Evolutionary conservation across 1,140 invertebrate species (phyloP).

Genomic region (Galleria mellonella): DNA sequence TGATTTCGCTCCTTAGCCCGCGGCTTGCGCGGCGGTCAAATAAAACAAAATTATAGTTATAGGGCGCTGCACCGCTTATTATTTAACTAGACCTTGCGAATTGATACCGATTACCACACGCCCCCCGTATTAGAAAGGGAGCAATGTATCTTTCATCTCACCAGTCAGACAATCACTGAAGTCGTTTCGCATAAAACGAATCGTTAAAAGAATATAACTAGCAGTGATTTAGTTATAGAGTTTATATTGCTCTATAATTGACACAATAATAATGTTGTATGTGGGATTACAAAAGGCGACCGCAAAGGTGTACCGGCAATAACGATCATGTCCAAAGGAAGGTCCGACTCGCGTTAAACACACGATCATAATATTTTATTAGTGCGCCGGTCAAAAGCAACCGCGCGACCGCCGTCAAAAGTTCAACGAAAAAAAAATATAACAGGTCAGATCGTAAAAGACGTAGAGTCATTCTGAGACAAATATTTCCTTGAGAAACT

Average conservation of each 20-base stretch:
- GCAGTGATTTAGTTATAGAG: conserved; percentile 44
- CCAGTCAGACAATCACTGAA: conserved; percentile 13
- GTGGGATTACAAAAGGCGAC: conserved; percentile 49
- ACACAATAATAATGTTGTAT: conserved; percentile 65
- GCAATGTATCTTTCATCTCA: conserved; percentile 16
- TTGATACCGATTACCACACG: conserved; percentile 47
- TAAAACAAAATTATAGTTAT: conserved; percentile 68
- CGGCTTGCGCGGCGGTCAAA: conserved; percentile 52
- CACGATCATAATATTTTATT: conserved; percentile 74
- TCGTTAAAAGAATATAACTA: conserved; percentile 32
- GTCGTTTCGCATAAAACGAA: conserved; percentile 42
- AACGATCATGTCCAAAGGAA: conserved; percentile 71
- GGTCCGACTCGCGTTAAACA: conserved; percentile 72
- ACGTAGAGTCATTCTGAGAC: conserved; percentile 55
- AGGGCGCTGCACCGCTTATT: conserved; percentile 63
- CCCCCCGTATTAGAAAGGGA: conserved; percentile 35
- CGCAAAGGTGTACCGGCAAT: conserved; percentile 64
- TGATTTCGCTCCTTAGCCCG: conserved; percentile 44
- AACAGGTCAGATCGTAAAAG: conserved; percentile 71
- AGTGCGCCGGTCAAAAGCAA: conserved; percentile 69
- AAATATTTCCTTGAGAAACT: conserved; percentile 30
- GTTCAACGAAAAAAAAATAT: conserved; percentile 66
- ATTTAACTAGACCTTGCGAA: conserved; percentile 66
- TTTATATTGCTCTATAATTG: conserved; percentile 59
- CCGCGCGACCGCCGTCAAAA: conserved; percentile 66